Conservation (phyloP, 2,113 vertebrate genomes). For the Triplophysa rosa region DNA sequence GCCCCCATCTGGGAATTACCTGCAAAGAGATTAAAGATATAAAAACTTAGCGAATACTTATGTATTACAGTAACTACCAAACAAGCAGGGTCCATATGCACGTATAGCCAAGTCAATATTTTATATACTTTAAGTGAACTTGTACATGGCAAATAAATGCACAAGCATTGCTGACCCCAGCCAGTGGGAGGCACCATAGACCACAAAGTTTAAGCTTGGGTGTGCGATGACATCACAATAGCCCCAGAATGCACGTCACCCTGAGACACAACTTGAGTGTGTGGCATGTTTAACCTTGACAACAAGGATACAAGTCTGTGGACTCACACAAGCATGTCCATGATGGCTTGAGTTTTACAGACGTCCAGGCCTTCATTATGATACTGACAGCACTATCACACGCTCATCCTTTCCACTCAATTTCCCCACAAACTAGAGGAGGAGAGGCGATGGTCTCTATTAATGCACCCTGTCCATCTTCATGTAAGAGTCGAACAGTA, state of each 20-base stretch:
- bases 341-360: neutral
- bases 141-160: neutral
- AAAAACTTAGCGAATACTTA: neutral
- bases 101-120: no score
- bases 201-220: neutral
- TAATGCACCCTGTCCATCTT: neutral
- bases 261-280: neutral
- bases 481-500: neutral
- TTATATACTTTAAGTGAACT: neutral
- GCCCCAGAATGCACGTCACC: neutral
- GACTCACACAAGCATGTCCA: neutral
- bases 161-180: neutral
- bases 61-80: neutral
- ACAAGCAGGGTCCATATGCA: neutral
- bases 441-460: neutral
- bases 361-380: constrained; percentile 40
- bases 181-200: neutral
- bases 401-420: neutral
- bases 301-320: no score
- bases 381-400: constrained; percentile 40
- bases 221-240: neutral
- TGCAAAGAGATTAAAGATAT: constrained; percentile 58
- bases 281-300: no score
- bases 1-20: constrained; percentile 96
- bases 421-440: neutral